phyloP scores from a whole-genome alignment of 2,113 vertebrate species.

The Odocoileus virginianus region DNA sequence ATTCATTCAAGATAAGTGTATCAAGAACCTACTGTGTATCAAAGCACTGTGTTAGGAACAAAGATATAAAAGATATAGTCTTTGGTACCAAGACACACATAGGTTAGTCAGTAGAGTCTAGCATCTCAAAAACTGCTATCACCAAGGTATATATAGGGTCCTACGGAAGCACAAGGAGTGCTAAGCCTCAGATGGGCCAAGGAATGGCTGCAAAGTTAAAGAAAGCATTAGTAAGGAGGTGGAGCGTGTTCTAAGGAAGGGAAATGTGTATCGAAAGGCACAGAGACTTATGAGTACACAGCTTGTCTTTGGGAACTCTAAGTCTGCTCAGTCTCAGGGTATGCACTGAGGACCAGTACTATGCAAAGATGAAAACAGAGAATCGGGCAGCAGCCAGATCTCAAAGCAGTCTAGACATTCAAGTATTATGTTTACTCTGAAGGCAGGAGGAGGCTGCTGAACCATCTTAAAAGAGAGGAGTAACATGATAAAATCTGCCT shows the following conservation, averaged over 20 bases:
- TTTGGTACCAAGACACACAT: not conserved
- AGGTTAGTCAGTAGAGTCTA: not conserved
- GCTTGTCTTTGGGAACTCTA: not conserved
- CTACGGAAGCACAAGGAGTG: not conserved
- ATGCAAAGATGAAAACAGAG: not conserved
- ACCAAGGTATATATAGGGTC: not conserved
- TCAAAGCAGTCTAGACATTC: not conserved
- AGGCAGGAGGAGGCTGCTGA: not conserved
- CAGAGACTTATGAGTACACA: not conserved
- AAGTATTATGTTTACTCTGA: not conserved
- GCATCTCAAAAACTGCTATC: not conserved
- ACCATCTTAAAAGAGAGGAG: not conserved
- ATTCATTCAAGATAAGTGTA: not conserved
- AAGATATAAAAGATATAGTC: not conserved
- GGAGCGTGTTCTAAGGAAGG: not conserved
- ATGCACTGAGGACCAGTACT: not conserved
- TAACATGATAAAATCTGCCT: not conserved
- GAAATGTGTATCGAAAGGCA: not conserved
- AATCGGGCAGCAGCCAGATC: not conserved
- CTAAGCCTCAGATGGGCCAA: not conserved
- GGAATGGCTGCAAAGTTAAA: not conserved
- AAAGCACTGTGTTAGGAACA: not conserved
- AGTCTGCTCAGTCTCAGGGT: not conserved
- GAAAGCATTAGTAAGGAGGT: not conserved
- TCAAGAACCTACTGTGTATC: not conserved